Conservation (phyloP, 2,113 vertebrate species). For the Gopherus evgoodei region DNA sequence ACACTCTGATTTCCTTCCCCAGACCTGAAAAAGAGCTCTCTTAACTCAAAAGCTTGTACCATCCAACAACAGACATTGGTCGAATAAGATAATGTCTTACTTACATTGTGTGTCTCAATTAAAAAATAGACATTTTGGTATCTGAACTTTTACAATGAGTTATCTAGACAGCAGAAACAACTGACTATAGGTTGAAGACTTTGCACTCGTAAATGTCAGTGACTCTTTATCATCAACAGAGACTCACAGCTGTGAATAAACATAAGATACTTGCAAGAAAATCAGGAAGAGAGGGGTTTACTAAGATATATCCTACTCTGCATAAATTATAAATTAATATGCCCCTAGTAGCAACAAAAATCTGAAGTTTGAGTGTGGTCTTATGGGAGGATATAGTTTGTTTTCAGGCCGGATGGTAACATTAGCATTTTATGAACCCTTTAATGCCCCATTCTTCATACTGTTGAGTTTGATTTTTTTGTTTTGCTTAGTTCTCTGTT, state of each 20-base stretch:
- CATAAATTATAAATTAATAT: neutral
- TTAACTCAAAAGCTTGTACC: neutral
- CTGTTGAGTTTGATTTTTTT: neutral
- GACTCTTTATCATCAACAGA: neutral
- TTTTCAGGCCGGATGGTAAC: neutral
- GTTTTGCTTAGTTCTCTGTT: neutral
- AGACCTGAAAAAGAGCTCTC: neutral
- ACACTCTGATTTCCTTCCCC: neutral
- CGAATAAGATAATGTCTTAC: neutral
- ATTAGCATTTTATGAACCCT: neutral
- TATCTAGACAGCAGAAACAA: neutral
- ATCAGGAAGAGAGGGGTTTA: neutral
- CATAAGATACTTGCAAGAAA: neutral
- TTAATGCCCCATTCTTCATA: neutral
- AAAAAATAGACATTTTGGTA: neutral
- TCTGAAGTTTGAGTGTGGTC: neutral
- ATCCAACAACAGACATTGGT: neutral
- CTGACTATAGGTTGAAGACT: neutral
- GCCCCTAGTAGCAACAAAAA: neutral
- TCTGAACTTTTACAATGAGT: neutral
- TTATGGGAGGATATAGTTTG: neutral
- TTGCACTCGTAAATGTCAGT: neutral
- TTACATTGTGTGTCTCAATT: neutral
- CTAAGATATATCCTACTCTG: neutral
- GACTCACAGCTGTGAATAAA: neutral